Base-by-base conservation (phyloP, 2,113 vertebrate genomes). In the Siniperca chuatsi region DNA sequence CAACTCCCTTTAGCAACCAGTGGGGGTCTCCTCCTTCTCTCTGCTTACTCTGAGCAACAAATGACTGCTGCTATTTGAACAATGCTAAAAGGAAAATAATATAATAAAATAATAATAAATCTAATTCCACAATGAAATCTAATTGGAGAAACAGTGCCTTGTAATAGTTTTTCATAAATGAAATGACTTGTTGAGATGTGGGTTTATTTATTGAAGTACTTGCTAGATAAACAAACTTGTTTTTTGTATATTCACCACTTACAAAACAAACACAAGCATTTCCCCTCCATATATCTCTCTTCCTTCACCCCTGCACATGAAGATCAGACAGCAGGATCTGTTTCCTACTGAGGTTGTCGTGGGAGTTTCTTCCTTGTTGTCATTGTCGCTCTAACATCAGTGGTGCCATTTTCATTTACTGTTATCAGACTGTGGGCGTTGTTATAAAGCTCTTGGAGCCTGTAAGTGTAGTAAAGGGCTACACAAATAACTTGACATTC, bases 1-100 rank as follows among this genome's bases (percentile, higher is more conserved):
- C 80, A 82, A 58, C 75, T 90, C 60, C 73, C 84, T 68, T 85
- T 66, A 84, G 79, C 78, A 75, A 73, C 25, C 85, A 66, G 69
- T 21, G 64, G 68, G 68, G 50, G 64, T 83, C 54, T 64, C 42
- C 66, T 71, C 44, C 69, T 18, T 37, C 85, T 74, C 42, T 40
- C 37, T 29, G 37, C 61, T 72, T 55, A 23, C 79, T 52, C 55
- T 77, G 29, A 55, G 44, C 46, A 86, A 48, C 29, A 78, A 52
- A 65, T 78, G 20, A 35, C 62, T 64, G 33, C 67, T 57, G 71
- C 61, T 58, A 8, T 44, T 8, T 2, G 33, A 82, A 67, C 20
- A 54, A 54, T 29, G 29, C 13, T 20, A 1, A 52, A 61, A 55
- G 42, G 25, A 25, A 60, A 69, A 70, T 23, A 68, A n/a, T 6